These are phyloP conservation scores for Subanguina moxae DNA, from an alignment of 1,140 invertebrate species.

Conservation along the genomic window DNA sequence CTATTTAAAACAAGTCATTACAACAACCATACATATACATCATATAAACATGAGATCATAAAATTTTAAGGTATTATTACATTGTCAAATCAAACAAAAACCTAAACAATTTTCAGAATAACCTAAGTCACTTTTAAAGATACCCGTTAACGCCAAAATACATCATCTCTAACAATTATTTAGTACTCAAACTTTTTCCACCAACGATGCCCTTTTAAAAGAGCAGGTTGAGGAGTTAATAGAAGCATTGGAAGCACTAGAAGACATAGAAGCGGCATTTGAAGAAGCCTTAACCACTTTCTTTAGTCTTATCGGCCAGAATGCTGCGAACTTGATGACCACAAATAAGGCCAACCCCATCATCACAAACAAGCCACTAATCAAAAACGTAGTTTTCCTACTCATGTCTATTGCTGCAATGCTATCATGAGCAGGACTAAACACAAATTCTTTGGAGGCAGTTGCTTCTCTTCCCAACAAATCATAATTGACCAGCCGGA, in stretches of 20 bases:
- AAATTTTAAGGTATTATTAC: no score
- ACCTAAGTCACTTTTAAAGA: no score
- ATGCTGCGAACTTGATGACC: neutral
- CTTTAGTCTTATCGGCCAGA: neutral
- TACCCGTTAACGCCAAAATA: no score
- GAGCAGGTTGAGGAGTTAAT: neutral
- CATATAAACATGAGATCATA: no score
- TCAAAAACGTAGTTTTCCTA: neutral
- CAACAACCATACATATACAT: no score
- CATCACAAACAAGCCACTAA: constrained; percentile 1
- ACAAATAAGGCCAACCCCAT: constrained; percentile 7
- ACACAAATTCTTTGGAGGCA: constrained; percentile 11
- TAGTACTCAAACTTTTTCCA: neutral
- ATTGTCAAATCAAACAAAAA: no score
- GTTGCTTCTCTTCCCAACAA: constrained; percentile 23
- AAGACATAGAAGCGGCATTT: neutral
- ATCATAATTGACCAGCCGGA: constrained; percentile 20
- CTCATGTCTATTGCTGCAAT: neutral
- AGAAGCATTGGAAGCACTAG: neutral
- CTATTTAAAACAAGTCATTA: no score
- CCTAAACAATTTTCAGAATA: no score
- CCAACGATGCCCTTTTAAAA: neutral
- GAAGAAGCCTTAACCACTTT: neutral
- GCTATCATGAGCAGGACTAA: neutral
- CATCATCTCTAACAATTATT: neutral